phyloP scores from a whole-genome alignment of 2,888 invertebrate species.

The Leucoptera coffeella region DNA sequence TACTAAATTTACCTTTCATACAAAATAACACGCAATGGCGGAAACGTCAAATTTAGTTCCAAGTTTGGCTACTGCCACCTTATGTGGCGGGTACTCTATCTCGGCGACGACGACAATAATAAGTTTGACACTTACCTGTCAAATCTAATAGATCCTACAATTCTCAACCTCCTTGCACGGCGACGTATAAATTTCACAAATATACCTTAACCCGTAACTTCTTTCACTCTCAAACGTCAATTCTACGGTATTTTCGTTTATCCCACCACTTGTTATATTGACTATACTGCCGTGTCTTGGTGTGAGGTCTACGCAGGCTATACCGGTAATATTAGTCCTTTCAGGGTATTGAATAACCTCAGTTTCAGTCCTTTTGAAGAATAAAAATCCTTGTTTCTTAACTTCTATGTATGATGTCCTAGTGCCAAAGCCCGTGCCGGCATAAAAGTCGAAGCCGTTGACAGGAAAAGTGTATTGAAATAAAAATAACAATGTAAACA shows the following conservation, averaged over 20 bases:
- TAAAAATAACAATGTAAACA: too few relatives aligned
- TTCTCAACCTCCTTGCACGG: too few relatives aligned
- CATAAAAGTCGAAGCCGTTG: slow-evolving; percentile 8
- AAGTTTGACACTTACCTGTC: too few relatives aligned
- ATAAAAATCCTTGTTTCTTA: slow-evolving; percentile 16
- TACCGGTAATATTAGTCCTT: slow-evolving; percentile 16
- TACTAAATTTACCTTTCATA: too few relatives aligned
- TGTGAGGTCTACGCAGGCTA: slow-evolving; percentile 15
- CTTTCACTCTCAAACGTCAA: slow-evolving; percentile 15
- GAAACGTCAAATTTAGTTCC: too few relatives aligned
- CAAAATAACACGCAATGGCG: too few relatives aligned
- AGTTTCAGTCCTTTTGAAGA: slow-evolving; percentile 13
- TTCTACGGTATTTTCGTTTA: slow-evolving; percentile 10
- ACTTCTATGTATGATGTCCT: slow-evolving; percentile 18
- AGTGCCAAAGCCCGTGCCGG: slow-evolving; percentile 14
- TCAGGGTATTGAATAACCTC: slow-evolving; percentile 12
- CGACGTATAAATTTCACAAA: slow-evolving; percentile 13
- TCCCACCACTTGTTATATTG: slow-evolving; percentile 12
- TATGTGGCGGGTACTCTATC: too few relatives aligned
- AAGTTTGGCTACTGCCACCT: too few relatives aligned
- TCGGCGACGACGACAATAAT: too few relatives aligned
- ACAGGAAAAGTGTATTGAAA: too few relatives aligned
- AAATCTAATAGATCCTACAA: too few relatives aligned
- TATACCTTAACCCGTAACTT: slow-evolving; percentile 12
- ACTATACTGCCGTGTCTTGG: slow-evolving; percentile 12